Base-by-base conservation (phyloP, 2,797 vertebrate genomes). In the Lacerta agilis region DNA sequence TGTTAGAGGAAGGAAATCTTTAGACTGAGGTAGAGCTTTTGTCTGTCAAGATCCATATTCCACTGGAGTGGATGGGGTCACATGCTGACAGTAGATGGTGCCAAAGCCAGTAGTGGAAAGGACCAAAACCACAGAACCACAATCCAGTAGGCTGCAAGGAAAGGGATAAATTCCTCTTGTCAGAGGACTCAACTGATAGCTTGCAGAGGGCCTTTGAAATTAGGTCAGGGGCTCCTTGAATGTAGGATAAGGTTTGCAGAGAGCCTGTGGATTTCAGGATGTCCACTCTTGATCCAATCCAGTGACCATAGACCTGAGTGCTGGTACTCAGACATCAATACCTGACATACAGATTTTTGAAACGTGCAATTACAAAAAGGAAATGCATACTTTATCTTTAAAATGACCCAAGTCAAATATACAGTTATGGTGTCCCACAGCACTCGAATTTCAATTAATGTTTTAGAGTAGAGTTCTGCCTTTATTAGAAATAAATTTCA, bases 311-410 rank as follows among this genome's bases (percentile, higher is more conserved):
- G 27, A n/a, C 13, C 5, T n/a, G 45, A 17, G 0, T 43, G 13
- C 15, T 58, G n/a, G 29, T 79, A 79, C 10, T 10, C 29, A 55
- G n/a, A 2, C 33, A 17, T 81, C 20, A 81, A 23, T 11, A 66
- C 23, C 61, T 25, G 5, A 15, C n/a, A 64, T 27, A 36, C 17
- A 87, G 27, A 77, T 91, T 88, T 88, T 4, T 25, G 83, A 90
- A 79, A 78, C 82, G 73, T 6, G 5, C 81, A 73, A 83, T 36
- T 64, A 83, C 58, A 9, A 10, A 43, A 81, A 85, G 33, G 33
- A 82, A 55, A 89, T 84, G 81, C 10, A 71, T 86, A 90, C 79
- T 91, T 85, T 90, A 67, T 82, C 25, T 67, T 15, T 25, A 36
- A n/a, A 67, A 43, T 43, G 29, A 69, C 5, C 23, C 38, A 17